Evolutionary conservation across 2,113 vertebrate genomes (phyloP).

Genomic region (Stigmatopora nigra): DNA sequence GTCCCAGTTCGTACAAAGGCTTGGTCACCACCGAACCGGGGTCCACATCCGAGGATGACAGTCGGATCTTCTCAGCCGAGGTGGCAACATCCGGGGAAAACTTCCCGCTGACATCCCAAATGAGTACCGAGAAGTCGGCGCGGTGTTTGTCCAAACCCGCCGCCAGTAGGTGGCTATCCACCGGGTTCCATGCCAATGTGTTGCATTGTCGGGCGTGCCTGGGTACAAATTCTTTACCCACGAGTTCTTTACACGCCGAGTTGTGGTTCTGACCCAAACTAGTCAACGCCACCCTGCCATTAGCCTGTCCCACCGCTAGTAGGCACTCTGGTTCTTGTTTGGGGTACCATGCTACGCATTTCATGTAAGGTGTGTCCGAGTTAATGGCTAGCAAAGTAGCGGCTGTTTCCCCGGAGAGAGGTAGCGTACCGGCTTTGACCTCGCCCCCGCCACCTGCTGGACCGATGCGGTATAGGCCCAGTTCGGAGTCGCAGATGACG

Average conservation of each 20-base stretch:
- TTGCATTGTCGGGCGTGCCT: conserved; percentile 97
- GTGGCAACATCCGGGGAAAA: conserved; percentile 79
- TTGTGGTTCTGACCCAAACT: conserved; percentile 94
- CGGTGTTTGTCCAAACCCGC: conserved; percentile 94
- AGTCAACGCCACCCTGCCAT: conserved; percentile 93
- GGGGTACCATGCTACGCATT: conserved; percentile 98
- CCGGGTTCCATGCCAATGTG: conserved; percentile 91
- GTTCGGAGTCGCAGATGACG: conserved; percentile 92
- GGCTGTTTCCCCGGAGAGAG: conserved; percentile 84
- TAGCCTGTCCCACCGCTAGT: conserved; percentile 93
- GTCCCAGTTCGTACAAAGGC: conserved; percentile 88
- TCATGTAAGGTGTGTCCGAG: conserved; percentile 96
- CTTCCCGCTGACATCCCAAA: conserved; percentile 97
- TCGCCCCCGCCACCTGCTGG: conserved; percentile 79
- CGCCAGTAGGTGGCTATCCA: conserved; percentile 91
- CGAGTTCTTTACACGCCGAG: conserved; percentile 88
- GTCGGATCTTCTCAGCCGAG: conserved; percentile 82
- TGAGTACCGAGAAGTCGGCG: conserved; percentile 92
- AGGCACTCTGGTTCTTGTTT: conserved; percentile 93
- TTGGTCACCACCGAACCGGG: conserved; percentile 86
- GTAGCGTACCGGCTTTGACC: conserved; percentile 81
- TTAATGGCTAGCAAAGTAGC: conserved; percentile 91
- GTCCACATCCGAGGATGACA: conserved; percentile 80
- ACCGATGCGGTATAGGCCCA: conserved; percentile 92
- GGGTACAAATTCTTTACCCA: conserved; percentile 96